Evolutionary conservation across 1,140 invertebrate species (phyloP).

Genomic region (Contarinia nasturtii): DNA sequence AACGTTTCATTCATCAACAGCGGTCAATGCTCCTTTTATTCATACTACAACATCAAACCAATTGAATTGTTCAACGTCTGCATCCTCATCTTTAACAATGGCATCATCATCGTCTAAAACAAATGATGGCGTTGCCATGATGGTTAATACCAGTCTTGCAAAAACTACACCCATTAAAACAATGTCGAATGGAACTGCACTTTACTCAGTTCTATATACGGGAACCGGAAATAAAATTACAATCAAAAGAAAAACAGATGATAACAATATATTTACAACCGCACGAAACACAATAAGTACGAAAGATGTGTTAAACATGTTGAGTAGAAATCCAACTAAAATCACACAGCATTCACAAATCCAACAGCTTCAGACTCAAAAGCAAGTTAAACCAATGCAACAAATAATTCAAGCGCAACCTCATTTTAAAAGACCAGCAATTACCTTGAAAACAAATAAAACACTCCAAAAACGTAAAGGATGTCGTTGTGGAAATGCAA

Average conservation of each 20-base stretch:
- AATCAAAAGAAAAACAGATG: conserved; percentile 54
- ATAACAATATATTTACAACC: conserved; percentile 15
- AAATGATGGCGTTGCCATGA: not conserved
- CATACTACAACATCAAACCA: not conserved
- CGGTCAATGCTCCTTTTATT: not conserved
- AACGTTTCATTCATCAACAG: not conserved
- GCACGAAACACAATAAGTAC: not conserved
- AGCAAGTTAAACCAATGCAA: not conserved
- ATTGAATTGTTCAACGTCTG: not conserved
- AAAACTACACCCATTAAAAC: conserved; percentile 10
- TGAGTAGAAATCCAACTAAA: not conserved
- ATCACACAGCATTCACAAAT: not conserved
- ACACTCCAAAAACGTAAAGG: conserved; percentile 37
- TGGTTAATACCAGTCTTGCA: not conserved
- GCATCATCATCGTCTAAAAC: not conserved
- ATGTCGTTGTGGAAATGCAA: conserved; percentile 80
- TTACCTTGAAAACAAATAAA: not conserved
- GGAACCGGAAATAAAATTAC: conserved; percentile 63
- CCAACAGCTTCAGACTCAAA: not conserved
- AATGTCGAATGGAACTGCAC: conserved; percentile 31
- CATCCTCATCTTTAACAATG: not conserved
- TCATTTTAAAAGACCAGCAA: not conserved
- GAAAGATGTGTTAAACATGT: not conserved
- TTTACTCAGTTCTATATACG: conserved; percentile 61
- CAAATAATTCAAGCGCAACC: not conserved